Evolutionary conservation across 2,797 vertebrate species (phyloP).

Genomic region (Paedocypris micromegethes): DNA sequence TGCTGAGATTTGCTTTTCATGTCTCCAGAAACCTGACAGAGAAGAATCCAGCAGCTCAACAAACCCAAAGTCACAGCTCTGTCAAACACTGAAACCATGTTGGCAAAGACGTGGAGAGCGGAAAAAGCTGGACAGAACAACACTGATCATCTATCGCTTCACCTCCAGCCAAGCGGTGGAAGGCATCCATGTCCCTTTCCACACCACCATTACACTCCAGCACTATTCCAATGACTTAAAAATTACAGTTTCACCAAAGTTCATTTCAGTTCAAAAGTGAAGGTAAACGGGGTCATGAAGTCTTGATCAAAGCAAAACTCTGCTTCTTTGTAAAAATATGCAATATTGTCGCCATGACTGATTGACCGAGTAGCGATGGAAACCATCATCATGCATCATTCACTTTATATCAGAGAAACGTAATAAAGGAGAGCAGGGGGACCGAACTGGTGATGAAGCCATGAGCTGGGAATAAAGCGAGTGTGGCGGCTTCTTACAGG

Average conservation of each 20-base stretch:
- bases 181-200: slow-evolving; percentile 20
- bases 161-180: slow-evolving; percentile 11
- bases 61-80: slow-evolving; percentile 41
- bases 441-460: too few species aligned
- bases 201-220: slow-evolving; percentile 33
- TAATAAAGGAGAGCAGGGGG: too few species aligned
- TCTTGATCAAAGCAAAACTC: too few species aligned
- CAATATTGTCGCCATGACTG: slow-evolving; percentile 38
- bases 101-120: slow-evolving; percentile 35
- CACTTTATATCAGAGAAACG: too few species aligned
- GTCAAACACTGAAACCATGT: slow-evolving; percentile 45
- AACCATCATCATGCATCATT: too few species aligned
- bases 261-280: slow-evolving; percentile 25
- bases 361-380: too few species aligned
- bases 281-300: slow-evolving; percentile 35
- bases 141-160: slow-evolving; percentile 36
- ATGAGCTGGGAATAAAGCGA: too few species aligned
- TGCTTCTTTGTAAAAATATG: slow-evolving; percentile 21
- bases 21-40: slow-evolving; percentile 49
- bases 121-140: slow-evolving; percentile 44
- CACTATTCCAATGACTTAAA: not conserved
- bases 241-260: slow-evolving; percentile 20
- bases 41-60: slow-evolving; percentile 45
- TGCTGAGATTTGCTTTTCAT: slow-evolving; percentile 44
- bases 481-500: too few species aligned